Evolutionary conservation across 2,888 invertebrate species (phyloP), one percentile per base, ranked within the genome.

Genomic region (Lasioglossum pauxillum): DNA sequence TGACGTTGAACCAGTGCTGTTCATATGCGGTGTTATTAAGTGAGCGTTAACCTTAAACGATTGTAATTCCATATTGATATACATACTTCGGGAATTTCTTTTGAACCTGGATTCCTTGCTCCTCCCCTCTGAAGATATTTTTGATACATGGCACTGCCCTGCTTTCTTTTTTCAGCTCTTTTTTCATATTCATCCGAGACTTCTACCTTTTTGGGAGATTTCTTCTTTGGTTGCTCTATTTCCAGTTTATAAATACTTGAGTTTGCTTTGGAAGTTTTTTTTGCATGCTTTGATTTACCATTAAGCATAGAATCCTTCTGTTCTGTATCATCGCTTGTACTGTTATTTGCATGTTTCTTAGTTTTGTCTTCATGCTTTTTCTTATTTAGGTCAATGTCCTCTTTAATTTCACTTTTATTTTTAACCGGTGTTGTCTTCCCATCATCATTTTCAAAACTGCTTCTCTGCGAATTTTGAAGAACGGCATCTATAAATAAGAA

Each of bases 21-120:
- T 41, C 41, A 44, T 44, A 14, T 14, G 14, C 46, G 5, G 16
- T 49, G 46, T 7, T 49, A 0, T 49, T 60, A 27, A 27, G 1
- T 60, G 27, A 12, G 12, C 5, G 10, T 27, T 27, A 12, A 0
- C n/a, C 60, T 27, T 31, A 64, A 64, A 64, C 7, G 12, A 57
- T 57, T 16, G 8, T 8, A 31, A 64, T 19, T 31, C 31, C 31
- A 64, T 64, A 31, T 31, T 31, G 2, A 64, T 41, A 41, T 27
- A 79, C 71, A 41, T 95, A 98, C 98, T 96, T 97, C 96, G 5
- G 98, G 99, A 82, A 98, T 96, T 94, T 97, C 97, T 94, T 98
- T 99, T 10, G 97, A 96, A 10, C 99, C 99, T 38, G 97, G 97
- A 95, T 98, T 97, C 91, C 97, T 96, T 0, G 98, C 98, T 23